A percentile compares a stretch with the other conserved stretches of the same genome.
Conservation (phyloP, 2,888 invertebrate species). For the Platycheirus albimanus region DNA sequence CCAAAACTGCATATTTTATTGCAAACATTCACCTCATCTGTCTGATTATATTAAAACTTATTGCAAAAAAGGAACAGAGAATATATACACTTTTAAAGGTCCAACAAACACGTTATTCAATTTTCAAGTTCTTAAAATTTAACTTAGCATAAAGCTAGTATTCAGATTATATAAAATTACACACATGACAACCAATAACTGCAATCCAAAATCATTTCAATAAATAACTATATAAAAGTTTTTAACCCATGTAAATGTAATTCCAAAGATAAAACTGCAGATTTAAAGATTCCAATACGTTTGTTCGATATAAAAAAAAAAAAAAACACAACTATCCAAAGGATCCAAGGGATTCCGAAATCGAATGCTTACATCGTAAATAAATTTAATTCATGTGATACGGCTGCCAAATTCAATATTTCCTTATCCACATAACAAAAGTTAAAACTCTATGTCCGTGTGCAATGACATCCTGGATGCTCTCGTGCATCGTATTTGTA, state of each 20-base stretch:
- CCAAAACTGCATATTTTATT: no score
- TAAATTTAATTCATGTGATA: conserved; percentile 70
- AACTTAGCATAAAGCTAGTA: background rate
- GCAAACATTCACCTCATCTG: no score
- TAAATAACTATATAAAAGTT: conserved; percentile 23
- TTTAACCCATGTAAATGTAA: conserved; percentile 30
- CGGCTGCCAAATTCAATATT: conserved; percentile 72
- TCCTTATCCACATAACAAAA: conserved; percentile 66
- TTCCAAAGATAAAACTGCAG: conserved; percentile 24
- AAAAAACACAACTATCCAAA: background rate
- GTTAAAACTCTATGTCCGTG: conserved; percentile 52
- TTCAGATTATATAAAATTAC: background rate
- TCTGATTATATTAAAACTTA: no score
- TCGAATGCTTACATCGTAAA: conserved; percentile 65
- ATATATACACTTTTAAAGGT: no score
- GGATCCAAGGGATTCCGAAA: conserved; percentile 29
- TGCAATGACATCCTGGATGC: conserved; percentile 37
- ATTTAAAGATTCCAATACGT: background rate
- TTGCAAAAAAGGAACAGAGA: no score
- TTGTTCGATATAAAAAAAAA: background rate
- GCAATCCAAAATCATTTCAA: conserved; percentile 5
- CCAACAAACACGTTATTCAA: no score
- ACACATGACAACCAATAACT: conserved; percentile 22
- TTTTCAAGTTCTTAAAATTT: background rate
- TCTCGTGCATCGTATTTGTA: background rate